Evolutionary conservation across 2,888 invertebrate species (phyloP), one percentile per base, ranked within the genome.

Genomic region (Cheilosia vulpina): DNA sequence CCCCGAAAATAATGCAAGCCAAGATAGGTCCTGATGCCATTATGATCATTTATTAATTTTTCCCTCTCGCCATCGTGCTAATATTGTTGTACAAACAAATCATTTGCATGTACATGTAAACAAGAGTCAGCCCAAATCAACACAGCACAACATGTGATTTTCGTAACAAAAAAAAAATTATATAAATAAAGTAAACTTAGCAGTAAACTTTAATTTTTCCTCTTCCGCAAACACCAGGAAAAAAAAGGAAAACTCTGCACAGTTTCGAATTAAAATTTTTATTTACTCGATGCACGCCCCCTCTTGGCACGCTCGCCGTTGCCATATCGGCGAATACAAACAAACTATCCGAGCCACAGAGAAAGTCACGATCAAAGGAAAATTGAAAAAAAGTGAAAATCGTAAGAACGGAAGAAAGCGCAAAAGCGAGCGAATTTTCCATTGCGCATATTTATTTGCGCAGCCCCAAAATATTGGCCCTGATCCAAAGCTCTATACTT

Each of bases 401-500:
- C 68, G 66, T 63, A 17, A 72, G 27, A 52, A 78, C 65, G 65
- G 38, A 78, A 73, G 77, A 78, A 58, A 77, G 62, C 73, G 77
- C 78, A 82, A 82, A 82, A 85, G 53, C 31, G 24, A 78, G 63
- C 85, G 71, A 79, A 81, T 75, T 62, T 80, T 63, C 69, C 77
- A 68, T 79, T 87, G 88, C 89, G 88, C 88, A 89, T 88, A 81
- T 88, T 78, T 85, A 89, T 88, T 87, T 89, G 91, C 89, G 90
- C 89, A 89, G 88, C 91, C 89, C 92, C 90, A 89, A 90, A 88
- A 88, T 92, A 92, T 94, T 96, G 96, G 96, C 96, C 93, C 85
- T 89, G 87, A 91, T 95, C 96, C 96, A 96, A 95, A 94, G 94
- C 94, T 94, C 96, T 96, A 96, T 96, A 96, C 96, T 96, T 96